Base-by-base conservation (phyloP, 92 coral and sea anemone species). In the Epizoanthus stellaris region DNA sequence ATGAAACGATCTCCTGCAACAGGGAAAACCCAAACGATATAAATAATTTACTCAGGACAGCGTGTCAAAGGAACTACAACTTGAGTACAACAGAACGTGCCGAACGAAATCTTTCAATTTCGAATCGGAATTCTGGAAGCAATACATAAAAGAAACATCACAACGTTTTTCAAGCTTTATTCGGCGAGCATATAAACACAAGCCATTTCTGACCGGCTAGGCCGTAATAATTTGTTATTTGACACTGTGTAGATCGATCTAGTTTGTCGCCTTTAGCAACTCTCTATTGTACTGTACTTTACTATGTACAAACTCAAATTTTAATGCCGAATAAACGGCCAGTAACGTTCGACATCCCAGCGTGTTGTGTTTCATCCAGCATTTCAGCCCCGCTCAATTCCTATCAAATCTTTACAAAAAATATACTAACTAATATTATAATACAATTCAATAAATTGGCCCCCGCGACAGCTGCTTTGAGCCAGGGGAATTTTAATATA, bases 11-110 rank as follows among this genome's bases (percentile, higher is more conserved):
- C 83, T 49, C 20, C 25, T 21, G 14, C 47, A 79, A 63, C 83
- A 79, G 83, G 83, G 83, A 40, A 79, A 79, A 79, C 83, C 83
- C 73, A 64, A 79, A 57, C 39, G 60, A 17, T 42, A 79, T 79
- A 73, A 79, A 79, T 79, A 79, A 79, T 79, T 79, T 63, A 79
- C 42, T 63, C 21, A 62, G 61, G 72, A 25, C 53, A 79, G 20
- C 67, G 59, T 64, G 43, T 79, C 60, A 79, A 63, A 63, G 23
- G 4, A 16, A 34, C 59, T 40, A 17, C 64, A 62, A 62, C n/a
- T n/a, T n/a, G n/a, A n/a, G n/a, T n/a, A n/a, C 0, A 23, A 23
- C 49, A 45, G 83, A 63, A 79, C 49, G 25, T 79, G 42, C 19
- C 21, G 61, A 63, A 12, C 3, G 6, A 30, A 38, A 14, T 15